Conservation (phyloP, 2,888 invertebrate species). For the Campoplex capitator region DNA sequence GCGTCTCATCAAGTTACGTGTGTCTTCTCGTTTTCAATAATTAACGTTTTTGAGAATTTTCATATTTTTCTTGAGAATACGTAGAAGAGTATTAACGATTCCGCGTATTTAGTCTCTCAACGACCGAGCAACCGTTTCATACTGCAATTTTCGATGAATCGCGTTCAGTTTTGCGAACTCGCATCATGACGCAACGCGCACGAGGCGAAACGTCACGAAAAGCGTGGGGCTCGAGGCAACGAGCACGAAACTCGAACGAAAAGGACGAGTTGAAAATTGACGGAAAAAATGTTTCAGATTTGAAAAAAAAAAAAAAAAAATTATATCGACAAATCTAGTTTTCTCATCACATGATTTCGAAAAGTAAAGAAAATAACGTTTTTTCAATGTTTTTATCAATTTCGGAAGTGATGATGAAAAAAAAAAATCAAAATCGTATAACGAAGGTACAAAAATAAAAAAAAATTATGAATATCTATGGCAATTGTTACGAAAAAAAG, state of each 20-base stretch:
- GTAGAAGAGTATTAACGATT: neutral
- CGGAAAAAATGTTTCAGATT: neutral
- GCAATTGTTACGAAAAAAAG: constrained; percentile 1
- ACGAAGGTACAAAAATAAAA: too few species aligned
- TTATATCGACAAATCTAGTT: neutral
- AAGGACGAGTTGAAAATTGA: neutral
- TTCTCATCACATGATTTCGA: too few species aligned
- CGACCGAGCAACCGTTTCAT: neutral
- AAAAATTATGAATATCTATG: constrained; percentile 19
- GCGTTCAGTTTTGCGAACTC: constrained; percentile 64
- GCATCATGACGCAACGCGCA: constrained; percentile 71
- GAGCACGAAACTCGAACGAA: neutral
- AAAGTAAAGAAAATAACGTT: too few species aligned
- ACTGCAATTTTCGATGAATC: constrained; percentile 28
- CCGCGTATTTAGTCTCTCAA: neutral
- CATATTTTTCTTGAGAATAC: neutral
- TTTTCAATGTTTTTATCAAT: too few species aligned
- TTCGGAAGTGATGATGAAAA: too few species aligned
- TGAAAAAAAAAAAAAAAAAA: neutral
- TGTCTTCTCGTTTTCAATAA: neutral
- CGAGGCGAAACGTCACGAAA: constrained; percentile 50
- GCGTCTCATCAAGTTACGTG: neutral
- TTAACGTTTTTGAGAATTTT: constrained; percentile 1
- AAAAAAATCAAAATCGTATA: too few species aligned
- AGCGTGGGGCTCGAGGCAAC: constrained; percentile 12